Evolutionary conservation across 2,113 vertebrate species (phyloP).

Genomic region (Labrus mixtus): DNA sequence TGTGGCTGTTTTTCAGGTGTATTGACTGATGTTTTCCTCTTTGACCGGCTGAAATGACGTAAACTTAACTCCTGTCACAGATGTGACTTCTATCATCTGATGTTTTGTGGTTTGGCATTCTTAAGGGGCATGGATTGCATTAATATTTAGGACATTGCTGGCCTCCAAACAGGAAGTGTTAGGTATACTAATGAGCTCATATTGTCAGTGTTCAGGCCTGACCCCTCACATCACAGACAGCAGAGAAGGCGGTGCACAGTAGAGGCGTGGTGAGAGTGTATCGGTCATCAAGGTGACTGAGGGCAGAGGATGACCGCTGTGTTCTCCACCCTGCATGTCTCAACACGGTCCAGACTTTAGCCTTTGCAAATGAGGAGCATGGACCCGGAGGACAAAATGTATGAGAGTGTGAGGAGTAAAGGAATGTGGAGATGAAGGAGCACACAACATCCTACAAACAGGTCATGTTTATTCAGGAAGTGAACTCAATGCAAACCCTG

Average conservation of each 20-base stretch:
- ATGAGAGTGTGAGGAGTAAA: conserved; percentile 48
- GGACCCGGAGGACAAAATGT: conserved; percentile 54
- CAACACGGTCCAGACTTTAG: conserved; percentile 58
- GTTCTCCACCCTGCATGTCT: conserved; percentile 47
- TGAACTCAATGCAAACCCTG: conserved; percentile 38
- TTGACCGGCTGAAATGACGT: conserved; percentile 50
- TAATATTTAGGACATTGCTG: conserved; percentile 46
- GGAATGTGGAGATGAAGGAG: conserved; percentile 29
- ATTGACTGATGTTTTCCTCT: conserved; percentile 6
- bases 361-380: conserved; percentile 76
- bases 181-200: conserved; percentile 69
- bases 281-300: conserved; percentile 62
- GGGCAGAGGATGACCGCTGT: conserved; percentile 53
- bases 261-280: conserved; percentile 3
- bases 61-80: conserved; percentile 44
- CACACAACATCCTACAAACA: conserved; percentile 27
- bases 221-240: conserved; percentile 42
- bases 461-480: conserved; percentile 73
- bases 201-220: conserved; percentile 57
- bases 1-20: conserved; percentile 5
- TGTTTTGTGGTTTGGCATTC: conserved; percentile 28
- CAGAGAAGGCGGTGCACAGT: conserved; percentile 7
- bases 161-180: conserved; percentile 41
- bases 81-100: neutral
- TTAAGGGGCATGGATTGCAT: conserved; percentile 30